phyloP scores from a whole-genome alignment of 2,113 vertebrate species.

The Mus spicilegus region DNA sequence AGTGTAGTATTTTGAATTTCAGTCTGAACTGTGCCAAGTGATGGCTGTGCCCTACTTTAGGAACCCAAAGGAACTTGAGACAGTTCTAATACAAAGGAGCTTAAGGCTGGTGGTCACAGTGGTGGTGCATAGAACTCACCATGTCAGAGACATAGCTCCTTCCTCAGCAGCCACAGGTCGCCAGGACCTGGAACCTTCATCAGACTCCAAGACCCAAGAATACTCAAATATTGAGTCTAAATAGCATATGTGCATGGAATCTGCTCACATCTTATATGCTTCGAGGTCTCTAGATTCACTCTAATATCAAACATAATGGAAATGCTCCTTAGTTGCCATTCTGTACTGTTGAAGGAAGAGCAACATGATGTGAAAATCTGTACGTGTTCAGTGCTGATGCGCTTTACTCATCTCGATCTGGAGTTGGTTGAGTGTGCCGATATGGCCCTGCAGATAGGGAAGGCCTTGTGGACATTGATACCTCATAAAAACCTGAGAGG shows the following conservation, averaged over 20 bases:
- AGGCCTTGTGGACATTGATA: background rate
- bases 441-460: background rate
- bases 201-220: background rate
- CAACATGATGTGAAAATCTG: background rate
- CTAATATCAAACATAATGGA: background rate
- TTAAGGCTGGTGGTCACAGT: background rate
- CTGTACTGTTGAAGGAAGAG: background rate
- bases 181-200: no score
- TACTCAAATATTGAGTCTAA: background rate
- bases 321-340: no score
- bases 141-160: background rate
- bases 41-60: background rate
- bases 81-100: background rate
- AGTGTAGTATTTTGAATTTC: background rate
- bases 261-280: background rate
- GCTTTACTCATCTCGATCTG: background rate
- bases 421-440: background rate
- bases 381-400: background rate
- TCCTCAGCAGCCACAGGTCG: background rate
- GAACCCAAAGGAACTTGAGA: background rate
- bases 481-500: background rate
- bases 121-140: background rate
- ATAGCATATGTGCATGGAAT: background rate
- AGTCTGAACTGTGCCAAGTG: background rate
- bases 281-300: background rate